Evolutionary conservation across 64 coral and sea anemone species (phyloP).

Genomic region (Pocillopora damicornis): DNA sequence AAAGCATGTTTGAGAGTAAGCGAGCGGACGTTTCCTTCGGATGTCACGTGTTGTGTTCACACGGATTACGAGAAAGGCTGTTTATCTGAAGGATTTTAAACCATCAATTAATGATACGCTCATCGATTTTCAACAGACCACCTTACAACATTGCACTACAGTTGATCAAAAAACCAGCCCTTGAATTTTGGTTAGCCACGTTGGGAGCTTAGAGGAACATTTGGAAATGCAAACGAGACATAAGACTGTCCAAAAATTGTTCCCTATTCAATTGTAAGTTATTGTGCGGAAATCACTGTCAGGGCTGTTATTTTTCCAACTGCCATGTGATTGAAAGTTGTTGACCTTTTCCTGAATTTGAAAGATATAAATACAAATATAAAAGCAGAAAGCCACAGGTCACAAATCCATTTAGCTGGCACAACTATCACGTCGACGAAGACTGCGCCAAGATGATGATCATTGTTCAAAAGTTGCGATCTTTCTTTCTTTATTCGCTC

Average conservation of each 20-base stretch:
- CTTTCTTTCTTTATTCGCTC: slow-evolving; percentile 19
- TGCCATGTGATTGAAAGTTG: slow-evolving; percentile 25
- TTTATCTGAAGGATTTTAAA: slow-evolving; percentile 5
- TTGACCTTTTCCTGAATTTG: slow-evolving; percentile 39
- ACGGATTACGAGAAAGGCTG: neutral
- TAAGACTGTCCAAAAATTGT: neutral
- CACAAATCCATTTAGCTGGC: slow-evolving; percentile 26
- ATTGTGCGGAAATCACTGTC: slow-evolving; percentile 13
- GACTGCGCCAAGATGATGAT: slow-evolving; percentile 5
- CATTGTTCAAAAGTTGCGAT: slow-evolving; percentile 17
- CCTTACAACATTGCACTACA: neutral
- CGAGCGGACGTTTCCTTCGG: neutral
- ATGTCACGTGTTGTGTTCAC: neutral
- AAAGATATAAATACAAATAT: slow-evolving; percentile 37
- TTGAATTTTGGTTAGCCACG: neutral
- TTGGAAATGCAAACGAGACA: neutral
- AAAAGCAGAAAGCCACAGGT: neutral
- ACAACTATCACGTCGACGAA: slow-evolving; percentile 6
- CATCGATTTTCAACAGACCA: neutral
- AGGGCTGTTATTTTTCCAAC: slow-evolving; percentile 11
- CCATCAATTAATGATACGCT: neutral
- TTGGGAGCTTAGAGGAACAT: neutral
- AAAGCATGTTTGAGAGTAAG: neutral
- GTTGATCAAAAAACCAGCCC: neutral
- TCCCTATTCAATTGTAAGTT: neutral